Evolutionary conservation across 2,797 vertebrate species (phyloP), one percentile per base, ranked within the genome.

Genomic region (Sebastes trivittatus): DNA sequence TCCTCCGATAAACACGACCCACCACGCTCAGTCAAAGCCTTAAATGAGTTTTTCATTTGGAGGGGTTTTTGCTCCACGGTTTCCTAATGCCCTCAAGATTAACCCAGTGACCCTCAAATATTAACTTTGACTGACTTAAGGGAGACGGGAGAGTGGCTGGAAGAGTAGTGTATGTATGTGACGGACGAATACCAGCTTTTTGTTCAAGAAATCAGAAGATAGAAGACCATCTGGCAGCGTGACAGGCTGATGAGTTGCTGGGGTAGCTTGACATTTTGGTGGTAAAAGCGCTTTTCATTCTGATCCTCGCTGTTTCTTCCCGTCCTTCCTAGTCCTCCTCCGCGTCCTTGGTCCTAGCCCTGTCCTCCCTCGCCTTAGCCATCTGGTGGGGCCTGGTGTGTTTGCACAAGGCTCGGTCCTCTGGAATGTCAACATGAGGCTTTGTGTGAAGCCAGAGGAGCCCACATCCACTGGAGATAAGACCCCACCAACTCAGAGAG

Each of bases 391-490:
- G 82, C 86, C 84, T 89, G 83, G 87, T 91, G 90, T 95, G 93
- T 95, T 95, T 96, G 95, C 90, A 90, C 88, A 96, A 93, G 94
- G 91, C 89, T 93, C 72, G 90, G 92, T 93, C 93, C 89, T 91
- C 90, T 94, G 95, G 95, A 96, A 96, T 96, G 95, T 95, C 95
- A 96, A 96, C 93, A 96, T 18, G 16, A 81, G 87, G 90, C 90
- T 94, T 94, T 92, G 89, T 94, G 90, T 82, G 89, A 92, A 92
- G 90, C 88, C 84, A 86, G 86, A 90, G 91, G 88, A 93, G 93
- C 89, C 92, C 87, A 88, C 90, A 93, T 92, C 87, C 86, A 92
- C 78, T 77, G 85, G 77, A 94, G 92, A 93, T 92, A 92, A 94
- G 92, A 91, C 88, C 90, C 87, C 84, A 87, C 81, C 77, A 90